phyloP scores from a whole-genome alignment of 1,140 invertebrate genomes.

The Drosophila nebulosa region DNA sequence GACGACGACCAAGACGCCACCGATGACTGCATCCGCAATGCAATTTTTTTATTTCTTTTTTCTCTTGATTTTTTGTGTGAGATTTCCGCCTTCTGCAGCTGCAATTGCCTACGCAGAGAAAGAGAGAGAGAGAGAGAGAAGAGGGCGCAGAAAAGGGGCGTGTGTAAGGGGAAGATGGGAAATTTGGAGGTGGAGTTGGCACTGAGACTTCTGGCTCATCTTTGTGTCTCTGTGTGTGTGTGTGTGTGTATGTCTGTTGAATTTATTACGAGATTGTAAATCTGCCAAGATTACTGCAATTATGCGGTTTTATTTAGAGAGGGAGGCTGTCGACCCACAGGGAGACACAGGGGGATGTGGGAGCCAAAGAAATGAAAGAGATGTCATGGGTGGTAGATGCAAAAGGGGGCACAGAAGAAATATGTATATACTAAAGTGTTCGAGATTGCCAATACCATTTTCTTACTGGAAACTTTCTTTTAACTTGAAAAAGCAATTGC shows the following conservation, averaged over 20 bases:
- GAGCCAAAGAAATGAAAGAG: neutral
- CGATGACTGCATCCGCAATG: constrained; percentile 67
- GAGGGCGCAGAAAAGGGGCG: neutral
- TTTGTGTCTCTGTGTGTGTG: constrained; percentile 13
- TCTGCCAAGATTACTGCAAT: constrained; percentile 65
- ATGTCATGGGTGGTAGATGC: neutral
- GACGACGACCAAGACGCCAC: constrained; percentile 39
- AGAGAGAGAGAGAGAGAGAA: neutral
- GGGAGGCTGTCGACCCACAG: constrained; percentile 26
- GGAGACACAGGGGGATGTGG: neutral
- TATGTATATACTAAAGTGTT: too few relatives aligned
- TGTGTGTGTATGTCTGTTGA: constrained; percentile 30
- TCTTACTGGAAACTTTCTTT: too few relatives aligned
- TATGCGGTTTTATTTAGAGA: constrained; percentile 43
- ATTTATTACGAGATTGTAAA: constrained; percentile 66
- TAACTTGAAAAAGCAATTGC: too few relatives aligned
- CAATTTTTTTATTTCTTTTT: constrained; percentile 33
- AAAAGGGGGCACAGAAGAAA: neutral
- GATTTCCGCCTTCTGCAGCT: constrained; percentile 71
- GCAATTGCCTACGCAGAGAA: constrained; percentile 38
- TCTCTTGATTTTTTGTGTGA: constrained; percentile 37
- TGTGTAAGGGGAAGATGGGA: neutral
- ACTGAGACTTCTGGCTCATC: constrained; percentile 42
- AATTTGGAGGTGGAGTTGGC: neutral
- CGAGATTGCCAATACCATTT: neutral